Evolutionary conservation across 2,113 vertebrate species (phyloP).

Genomic region (Boleophthalmus pectinirostris): DNA sequence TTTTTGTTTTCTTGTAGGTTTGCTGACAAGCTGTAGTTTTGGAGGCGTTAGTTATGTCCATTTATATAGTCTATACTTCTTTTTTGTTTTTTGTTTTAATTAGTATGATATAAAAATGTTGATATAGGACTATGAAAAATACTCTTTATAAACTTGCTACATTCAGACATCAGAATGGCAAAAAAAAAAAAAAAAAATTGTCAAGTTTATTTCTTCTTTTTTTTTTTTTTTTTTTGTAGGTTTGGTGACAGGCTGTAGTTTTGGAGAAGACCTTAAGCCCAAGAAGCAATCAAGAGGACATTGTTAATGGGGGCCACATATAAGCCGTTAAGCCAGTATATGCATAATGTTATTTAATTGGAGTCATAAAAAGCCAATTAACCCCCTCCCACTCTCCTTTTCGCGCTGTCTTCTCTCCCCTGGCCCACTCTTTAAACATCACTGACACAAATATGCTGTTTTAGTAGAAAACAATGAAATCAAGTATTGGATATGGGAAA

Average conservation of each 20-base stretch:
- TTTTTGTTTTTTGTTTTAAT: no score
- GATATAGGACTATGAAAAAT: no score
- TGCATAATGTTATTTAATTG: conserved; percentile 86
- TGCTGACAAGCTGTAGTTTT: no score
- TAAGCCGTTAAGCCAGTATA: conserved; percentile 83
- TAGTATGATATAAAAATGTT: no score
- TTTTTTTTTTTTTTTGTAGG: conserved; percentile 37
- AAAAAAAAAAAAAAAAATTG: no score
- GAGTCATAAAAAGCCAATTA: conserved; percentile 85
- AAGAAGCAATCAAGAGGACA: conserved; percentile 82
- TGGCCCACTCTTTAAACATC: conserved; percentile 50
- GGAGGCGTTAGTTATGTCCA: no score
- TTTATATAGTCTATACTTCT: no score
- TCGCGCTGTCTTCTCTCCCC: conserved; percentile 38
- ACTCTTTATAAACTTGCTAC: no score
- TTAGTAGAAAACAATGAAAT: background rate
- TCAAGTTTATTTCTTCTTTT: no score
- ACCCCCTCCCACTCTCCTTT: conserved; percentile 59
- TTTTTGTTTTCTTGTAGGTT: background rate
- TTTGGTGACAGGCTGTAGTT: conserved; percentile 60
- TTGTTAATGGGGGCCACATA: conserved; percentile 84
- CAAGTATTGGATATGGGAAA: background rate
- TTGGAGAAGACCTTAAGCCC: conserved; percentile 77
- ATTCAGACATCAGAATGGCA: no score
- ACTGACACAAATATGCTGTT: conserved; percentile 33